Evolutionary conservation across 2,888 invertebrate species (phyloP).

Genomic region (Sclerodermus sp.): DNA sequence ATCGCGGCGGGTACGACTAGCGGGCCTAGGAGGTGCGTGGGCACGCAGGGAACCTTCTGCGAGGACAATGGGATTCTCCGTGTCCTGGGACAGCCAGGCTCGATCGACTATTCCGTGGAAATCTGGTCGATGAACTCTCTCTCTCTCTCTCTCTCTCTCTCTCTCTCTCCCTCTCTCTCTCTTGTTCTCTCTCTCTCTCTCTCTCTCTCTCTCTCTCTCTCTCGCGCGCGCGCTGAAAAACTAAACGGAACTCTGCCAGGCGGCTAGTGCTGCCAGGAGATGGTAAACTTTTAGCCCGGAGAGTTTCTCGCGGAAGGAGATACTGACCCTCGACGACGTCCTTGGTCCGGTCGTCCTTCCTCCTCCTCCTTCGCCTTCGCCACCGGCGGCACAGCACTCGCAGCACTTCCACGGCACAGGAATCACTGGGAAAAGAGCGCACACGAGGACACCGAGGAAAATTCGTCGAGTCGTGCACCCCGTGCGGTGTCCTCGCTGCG

Average conservation of each 20-base stretch:
- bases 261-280: too few relatives aligned
- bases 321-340: slow-evolving; percentile 32
- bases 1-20: slow-evolving; percentile 28
- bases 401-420: slow-evolving; percentile 12
- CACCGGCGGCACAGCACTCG: slow-evolving; percentile 18
- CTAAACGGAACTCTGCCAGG: too few relatives aligned
- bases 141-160: neutral
- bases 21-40: neutral
- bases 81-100: too few relatives aligned
- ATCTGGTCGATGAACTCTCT: slow-evolving; percentile 10
- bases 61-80: too few relatives aligned
- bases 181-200: neutral
- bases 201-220: neutral
- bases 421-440: too few relatives aligned
- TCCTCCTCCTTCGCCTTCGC: slow-evolving; percentile 11
- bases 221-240: neutral
- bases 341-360: neutral
- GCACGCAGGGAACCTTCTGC: too few relatives aligned
- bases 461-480: too few relatives aligned
- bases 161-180: neutral
- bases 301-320: too few relatives aligned
- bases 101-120: too few relatives aligned
- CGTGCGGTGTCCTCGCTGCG: too few relatives aligned
- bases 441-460: too few relatives aligned
- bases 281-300: too few relatives aligned